phyloP scores from a whole-genome alignment of 2,797 vertebrate genomes.

The Aselliscus stoliczkanus region DNA sequence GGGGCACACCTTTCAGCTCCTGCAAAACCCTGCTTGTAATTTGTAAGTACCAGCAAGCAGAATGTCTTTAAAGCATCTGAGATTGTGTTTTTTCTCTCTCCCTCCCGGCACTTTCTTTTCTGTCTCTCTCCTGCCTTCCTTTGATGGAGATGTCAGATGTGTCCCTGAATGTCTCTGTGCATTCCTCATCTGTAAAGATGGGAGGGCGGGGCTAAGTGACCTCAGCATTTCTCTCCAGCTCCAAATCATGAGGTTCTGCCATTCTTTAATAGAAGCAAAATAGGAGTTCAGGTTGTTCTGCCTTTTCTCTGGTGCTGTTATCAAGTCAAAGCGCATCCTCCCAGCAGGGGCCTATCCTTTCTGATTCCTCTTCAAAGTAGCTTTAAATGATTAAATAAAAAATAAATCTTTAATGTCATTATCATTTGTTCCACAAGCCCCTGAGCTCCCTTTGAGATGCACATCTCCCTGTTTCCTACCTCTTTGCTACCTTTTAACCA shows the following conservation, averaged over 20 bases:
- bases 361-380: neutral
- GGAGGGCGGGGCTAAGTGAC: conserved; percentile 26
- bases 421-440: neutral
- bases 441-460: neutral
- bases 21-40: neutral
- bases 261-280: conserved; percentile 65
- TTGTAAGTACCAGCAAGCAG: neutral
- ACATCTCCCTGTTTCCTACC: neutral
- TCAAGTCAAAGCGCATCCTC: conserved; percentile 31
- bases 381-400: conserved; percentile 17
- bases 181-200: conserved; percentile 14
- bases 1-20: neutral
- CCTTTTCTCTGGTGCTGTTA: conserved; percentile 39
- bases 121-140: neutral
- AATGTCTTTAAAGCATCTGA: neutral
- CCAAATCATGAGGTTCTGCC: conserved; percentile 61
- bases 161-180: conserved; percentile 41
- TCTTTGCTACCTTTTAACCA: neutral
- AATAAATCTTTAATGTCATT: neutral
- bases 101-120: neutral
- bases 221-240: conserved; percentile 43
- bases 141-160: conserved; percentile 29
- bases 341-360: neutral
- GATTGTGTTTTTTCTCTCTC: neutral
- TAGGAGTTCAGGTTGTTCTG: conserved; percentile 62